Conservation (phyloP, 2,888 invertebrate genomes). For the Mesoligia furuncula region DNA sequence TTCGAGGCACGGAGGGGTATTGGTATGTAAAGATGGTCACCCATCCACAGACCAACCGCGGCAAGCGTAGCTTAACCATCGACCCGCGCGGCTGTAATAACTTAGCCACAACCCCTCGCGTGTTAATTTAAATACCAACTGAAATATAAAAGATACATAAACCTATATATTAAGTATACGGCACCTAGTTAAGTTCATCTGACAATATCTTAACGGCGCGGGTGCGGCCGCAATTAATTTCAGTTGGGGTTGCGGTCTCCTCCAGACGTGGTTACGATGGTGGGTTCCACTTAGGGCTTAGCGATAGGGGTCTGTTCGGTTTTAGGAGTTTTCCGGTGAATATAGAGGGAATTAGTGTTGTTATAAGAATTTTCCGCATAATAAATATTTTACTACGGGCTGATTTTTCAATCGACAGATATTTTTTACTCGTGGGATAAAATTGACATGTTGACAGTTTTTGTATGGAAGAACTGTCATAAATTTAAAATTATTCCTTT, state of each 20-base stretch:
- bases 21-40: too few species aligned
- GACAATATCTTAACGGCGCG: constrained; percentile 82
- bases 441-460: too few species aligned
- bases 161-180: constrained; percentile 14
- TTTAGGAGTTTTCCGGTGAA: background rate
- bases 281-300: constrained; percentile 69
- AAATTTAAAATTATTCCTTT: too few species aligned
- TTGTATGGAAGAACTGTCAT: too few species aligned
- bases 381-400: too few species aligned
- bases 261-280: constrained; percentile 79
- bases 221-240: constrained; percentile 87
- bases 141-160: background rate
- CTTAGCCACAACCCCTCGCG: too few species aligned
- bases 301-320: background rate
- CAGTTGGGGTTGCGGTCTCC: constrained; percentile 83
- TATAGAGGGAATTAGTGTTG: background rate
- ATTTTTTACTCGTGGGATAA: too few species aligned
- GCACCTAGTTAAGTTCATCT: constrained; percentile 79
- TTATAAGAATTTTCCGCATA: background rate
- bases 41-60: too few species aligned
- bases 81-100: too few species aligned
- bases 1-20: too few species aligned
- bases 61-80: too few species aligned
- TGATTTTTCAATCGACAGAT: too few species aligned
- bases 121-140: background rate